A percentile compares a stretch with the other conserved stretches of the same genome.
Evolutionary conservation across 2,797 vertebrate species (phyloP).

Genomic region (Gymnothorax reevesii): DNA sequence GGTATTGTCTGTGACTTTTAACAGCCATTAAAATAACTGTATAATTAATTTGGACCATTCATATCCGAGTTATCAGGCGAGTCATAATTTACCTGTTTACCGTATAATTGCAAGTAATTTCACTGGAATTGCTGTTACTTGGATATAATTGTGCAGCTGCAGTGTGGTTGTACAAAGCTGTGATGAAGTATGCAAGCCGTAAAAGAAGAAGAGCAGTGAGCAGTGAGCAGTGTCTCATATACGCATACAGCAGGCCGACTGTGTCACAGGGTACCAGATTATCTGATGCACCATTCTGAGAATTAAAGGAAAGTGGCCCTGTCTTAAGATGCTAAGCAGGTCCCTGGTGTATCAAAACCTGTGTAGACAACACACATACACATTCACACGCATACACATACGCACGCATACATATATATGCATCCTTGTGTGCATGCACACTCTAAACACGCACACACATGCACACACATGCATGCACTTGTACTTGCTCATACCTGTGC

Average conservation of each 20-base stretch:
- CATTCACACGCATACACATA: neutral
- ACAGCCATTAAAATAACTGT: neutral
- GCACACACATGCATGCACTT: neutral
- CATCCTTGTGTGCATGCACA: no score
- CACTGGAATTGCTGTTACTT: neutral
- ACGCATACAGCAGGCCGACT: slow-evolving; percentile 50
- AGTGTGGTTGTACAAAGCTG: neutral
- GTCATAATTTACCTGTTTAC: neutral
- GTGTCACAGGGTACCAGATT: slow-evolving; percentile 38
- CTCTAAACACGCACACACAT: no score
- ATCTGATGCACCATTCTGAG: neutral
- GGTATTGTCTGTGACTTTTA: neutral
- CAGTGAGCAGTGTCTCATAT: slow-evolving; percentile 44
- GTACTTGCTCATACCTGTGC: no score
- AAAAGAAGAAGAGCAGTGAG: slow-evolving; percentile 51
- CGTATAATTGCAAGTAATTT: neutral
- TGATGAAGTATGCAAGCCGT: slow-evolving; percentile 25
- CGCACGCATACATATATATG: no score
- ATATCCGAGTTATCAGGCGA: neutral
- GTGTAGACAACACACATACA: neutral
- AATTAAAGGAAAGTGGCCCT: neutral
- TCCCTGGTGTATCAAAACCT: neutral
- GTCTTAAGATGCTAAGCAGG: no score
- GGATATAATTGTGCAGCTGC: neutral
- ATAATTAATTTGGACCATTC: neutral